These are phyloP conservation scores for Adelphocoris suturalis DNA, from an alignment of 2,888 invertebrate genomes.

Conservation along the genomic window DNA sequence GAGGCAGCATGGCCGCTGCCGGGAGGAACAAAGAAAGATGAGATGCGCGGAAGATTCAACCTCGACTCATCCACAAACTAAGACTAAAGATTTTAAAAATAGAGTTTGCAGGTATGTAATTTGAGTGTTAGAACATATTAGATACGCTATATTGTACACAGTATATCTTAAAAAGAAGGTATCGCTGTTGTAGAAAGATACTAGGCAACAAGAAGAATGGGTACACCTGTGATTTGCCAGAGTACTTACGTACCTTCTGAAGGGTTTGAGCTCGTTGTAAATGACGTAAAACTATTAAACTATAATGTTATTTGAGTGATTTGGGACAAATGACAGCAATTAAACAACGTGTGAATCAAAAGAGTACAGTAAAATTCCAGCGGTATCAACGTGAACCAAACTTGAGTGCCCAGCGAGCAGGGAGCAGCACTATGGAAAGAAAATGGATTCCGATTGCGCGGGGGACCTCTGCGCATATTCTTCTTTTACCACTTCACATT, in stretches of 20 bases:
- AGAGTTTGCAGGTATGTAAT: too few species aligned
- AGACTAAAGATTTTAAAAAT: not conserved
- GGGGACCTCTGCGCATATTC: not conserved
- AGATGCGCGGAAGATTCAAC: not conserved
- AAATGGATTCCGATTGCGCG: constrained; percentile 38
- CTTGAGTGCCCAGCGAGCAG: constrained; percentile 46
- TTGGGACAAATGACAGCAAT: constrained; percentile 19
- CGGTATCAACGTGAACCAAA: constrained; percentile 52
- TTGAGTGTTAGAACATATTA: too few species aligned
- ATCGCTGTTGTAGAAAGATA: not conserved
- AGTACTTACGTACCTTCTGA: constrained; percentile 58
- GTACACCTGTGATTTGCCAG: constrained; percentile 32
- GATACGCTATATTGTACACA: too few species aligned
- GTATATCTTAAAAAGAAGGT: not conserved
- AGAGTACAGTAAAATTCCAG: constrained; percentile 12
- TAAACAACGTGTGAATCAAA: not conserved
- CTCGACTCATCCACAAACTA: not conserved
- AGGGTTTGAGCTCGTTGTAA: constrained; percentile 29
- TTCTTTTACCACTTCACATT: constrained; percentile 30
- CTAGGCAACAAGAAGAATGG: constrained; percentile 34
- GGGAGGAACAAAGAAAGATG: constrained; percentile 47
- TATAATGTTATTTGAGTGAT: not conserved
- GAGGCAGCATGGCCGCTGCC: constrained; percentile 61
- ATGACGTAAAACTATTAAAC: not conserved
- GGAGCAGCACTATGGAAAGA: constrained; percentile 48